These are phyloP conservation scores for Styela plicata DNA, from an alignment of 23 tunicate genomes.

Conservation along the genomic window DNA sequence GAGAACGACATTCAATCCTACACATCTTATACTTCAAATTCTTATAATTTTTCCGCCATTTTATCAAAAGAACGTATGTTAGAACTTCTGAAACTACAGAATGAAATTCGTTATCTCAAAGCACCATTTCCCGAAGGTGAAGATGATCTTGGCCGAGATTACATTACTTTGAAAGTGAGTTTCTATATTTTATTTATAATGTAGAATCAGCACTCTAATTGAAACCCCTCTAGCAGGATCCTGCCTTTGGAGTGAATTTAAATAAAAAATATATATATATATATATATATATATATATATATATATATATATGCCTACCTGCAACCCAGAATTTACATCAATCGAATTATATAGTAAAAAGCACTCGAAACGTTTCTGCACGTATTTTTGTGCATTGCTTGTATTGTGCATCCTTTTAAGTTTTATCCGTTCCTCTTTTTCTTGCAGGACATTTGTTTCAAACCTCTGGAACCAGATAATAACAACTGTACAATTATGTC, in stretches of 20 bases:
- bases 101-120: slow-evolving; percentile 46
- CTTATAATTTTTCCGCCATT: slow-evolving; percentile 66
- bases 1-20: slow-evolving; percentile 27
- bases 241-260: background rate
- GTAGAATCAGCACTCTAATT: too few species aligned
- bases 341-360: too few species aligned
- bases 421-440: too few species aligned
- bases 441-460: slow-evolving; percentile 88
- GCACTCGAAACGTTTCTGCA: too few species aligned
- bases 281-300: too few species aligned
- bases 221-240: background rate
- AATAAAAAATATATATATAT: background rate
- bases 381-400: too few species aligned
- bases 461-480: slow-evolving; percentile 87
- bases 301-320: too few species aligned
- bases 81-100: slow-evolving; percentile 63
- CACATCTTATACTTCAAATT: slow-evolving; percentile 42
- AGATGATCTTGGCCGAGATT: slow-evolving; percentile 13
- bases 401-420: too few species aligned
- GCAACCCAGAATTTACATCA: too few species aligned
- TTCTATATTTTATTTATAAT: too few species aligned
- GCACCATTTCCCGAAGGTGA: slow-evolving; percentile 25
- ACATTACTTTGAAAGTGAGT: slow-evolving; percentile 26
- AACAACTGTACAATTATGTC: slow-evolving; percentile 91
- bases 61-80: slow-evolving; percentile 47